A percentile compares a stretch with the other conserved stretches of the same genome.
These are phyloP conservation scores for Caenorhabditis sp. DNA, from an alignment of 2,888 invertebrate genomes.

Conservation along the genomic window DNA sequence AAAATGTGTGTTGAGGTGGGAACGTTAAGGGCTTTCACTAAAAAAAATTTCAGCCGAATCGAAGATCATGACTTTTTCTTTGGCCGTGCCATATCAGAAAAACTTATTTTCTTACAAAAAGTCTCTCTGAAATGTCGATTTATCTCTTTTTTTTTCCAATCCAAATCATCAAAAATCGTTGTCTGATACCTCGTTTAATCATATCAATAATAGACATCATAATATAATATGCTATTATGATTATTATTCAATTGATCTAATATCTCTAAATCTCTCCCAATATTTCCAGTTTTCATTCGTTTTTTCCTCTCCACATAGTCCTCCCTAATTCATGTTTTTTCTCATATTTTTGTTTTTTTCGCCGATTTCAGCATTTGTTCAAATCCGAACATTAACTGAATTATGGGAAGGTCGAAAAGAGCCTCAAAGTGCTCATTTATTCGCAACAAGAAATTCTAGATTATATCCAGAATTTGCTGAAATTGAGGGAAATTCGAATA, in stretches of 20 bases:
- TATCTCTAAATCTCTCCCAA: neutral
- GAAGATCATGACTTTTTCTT: no score
- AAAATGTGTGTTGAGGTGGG: no score
- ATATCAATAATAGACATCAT: no score
- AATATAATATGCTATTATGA: no score
- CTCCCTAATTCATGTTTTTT: neutral
- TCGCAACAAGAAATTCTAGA: constrained; percentile 30
- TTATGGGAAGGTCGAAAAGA: constrained; percentile 27
- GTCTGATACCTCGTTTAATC: no score
- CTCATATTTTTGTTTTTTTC: neutral
- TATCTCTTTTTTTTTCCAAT: no score
- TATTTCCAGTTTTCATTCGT: constrained; percentile 2
- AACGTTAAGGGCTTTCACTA: no score
- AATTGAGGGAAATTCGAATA: constrained; percentile 20
- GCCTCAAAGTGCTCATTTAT: constrained; percentile 21
- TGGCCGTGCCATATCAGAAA: no score
- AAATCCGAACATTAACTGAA: constrained; percentile 14
- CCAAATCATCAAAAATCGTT: no score
- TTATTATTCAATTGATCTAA: neutral
- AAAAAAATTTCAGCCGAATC: no score
- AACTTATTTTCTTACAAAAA: no score
- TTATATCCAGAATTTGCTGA: constrained; percentile 42
- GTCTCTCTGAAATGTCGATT: no score
- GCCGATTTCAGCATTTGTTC: neutral
- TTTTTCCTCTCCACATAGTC: constrained; percentile 7